These are phyloP conservation scores for Xiphias gladius DNA, from an alignment of 2,113 vertebrate species.

Conservation along the genomic window DNA sequence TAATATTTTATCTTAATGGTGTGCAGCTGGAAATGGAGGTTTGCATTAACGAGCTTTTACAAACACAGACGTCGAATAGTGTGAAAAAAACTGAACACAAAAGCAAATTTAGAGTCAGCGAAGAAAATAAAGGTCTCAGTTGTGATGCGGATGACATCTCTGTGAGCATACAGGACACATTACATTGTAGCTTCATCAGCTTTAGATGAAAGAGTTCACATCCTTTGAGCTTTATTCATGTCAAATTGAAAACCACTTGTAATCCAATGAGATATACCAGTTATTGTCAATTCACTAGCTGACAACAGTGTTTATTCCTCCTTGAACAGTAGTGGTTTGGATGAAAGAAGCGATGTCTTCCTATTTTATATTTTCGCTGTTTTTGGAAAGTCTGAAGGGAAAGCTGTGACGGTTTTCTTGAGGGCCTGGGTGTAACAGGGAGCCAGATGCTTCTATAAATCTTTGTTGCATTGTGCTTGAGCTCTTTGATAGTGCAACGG, in stretches of 20 bases:
- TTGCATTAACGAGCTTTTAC: constrained; percentile 48
- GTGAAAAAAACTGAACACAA: constrained; percentile 18
- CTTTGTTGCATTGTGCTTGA: constrained; percentile 56
- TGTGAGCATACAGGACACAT: neutral
- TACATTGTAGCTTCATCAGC: constrained; percentile 5
- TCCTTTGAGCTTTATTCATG: neutral
- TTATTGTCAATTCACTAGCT: constrained; percentile 24
- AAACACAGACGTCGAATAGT: neutral
- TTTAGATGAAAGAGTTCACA: constrained; percentile 24
- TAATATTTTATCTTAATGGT: constrained; percentile 40
- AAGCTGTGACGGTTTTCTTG: constrained; percentile 23
- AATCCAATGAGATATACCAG: constrained; percentile 24
- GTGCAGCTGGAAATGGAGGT: constrained; percentile 45
- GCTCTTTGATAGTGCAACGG: constrained; percentile 50
- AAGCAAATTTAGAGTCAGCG: neutral
- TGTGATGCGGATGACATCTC: neutral
- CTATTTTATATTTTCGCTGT: neutral
- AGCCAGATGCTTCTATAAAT: constrained; percentile 48
- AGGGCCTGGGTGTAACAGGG: constrained; percentile 11
- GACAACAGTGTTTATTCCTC: neutral
- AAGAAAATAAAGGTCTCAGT: constrained; percentile 7
- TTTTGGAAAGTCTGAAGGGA: constrained; percentile 1
- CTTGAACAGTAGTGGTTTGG: neutral
- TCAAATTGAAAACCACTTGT: constrained; percentile 21
- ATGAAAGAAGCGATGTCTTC: constrained; percentile 31